These are phyloP conservation scores for Cyanoramphus novaezelandiae DNA, from an alignment of 2,113 vertebrate genomes.

Conservation along the genomic window DNA sequence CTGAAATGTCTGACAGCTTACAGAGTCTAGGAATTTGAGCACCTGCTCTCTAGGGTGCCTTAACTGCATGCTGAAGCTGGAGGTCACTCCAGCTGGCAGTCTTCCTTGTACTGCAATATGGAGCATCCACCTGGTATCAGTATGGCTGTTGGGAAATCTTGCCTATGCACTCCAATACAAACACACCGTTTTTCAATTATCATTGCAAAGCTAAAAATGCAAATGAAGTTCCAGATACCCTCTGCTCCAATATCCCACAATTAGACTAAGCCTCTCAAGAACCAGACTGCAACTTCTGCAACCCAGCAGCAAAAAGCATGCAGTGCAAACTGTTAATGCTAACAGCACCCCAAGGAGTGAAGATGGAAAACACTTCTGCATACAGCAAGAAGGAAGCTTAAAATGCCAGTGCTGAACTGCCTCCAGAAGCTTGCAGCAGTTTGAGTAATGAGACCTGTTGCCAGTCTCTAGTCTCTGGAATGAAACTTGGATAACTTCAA, in stretches of 20 bases:
- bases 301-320: not conserved
- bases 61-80: not conserved
- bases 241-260: not conserved
- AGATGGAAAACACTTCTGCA: not conserved
- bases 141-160: not conserved
- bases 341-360: not conserved
- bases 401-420: not conserved
- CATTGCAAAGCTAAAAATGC: not conserved
- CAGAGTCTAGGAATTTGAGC: not conserved
- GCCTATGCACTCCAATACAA: not conserved
- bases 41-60: not conserved
- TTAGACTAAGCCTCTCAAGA: not conserved
- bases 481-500: not conserved
- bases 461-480: not conserved
- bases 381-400: not conserved
- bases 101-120: rapidly evolving
- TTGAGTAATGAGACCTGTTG: not conserved
- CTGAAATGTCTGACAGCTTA: not conserved
- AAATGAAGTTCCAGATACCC: not conserved
- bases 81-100: not conserved
- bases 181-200: conserved; percentile 17
- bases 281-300: not conserved
- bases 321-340: not conserved
- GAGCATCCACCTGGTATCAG: not conserved
- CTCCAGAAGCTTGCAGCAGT: not conserved